phyloP scores from a whole-genome alignment of 1,140 invertebrate species.

The Scaptomyza graminum region DNA sequence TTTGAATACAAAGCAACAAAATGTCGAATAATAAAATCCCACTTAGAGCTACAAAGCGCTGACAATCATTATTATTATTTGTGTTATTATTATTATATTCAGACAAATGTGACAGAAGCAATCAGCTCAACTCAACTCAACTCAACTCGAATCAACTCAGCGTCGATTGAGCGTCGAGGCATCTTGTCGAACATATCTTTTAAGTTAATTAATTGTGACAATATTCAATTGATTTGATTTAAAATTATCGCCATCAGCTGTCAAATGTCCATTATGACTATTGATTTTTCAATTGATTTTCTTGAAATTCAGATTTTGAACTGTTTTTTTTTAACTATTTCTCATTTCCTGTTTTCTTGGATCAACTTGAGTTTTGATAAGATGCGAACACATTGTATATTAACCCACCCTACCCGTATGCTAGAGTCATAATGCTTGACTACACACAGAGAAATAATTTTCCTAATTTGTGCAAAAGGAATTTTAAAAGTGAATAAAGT shows the following conservation, averaged over 20 bases:
- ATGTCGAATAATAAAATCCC: slow-evolving; percentile 26
- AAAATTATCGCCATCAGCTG: slow-evolving; percentile 79
- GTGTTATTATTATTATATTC: not conserved
- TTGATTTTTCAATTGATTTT: slow-evolving; percentile 62
- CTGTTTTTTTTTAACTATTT: not conserved
- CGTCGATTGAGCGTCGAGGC: not conserved
- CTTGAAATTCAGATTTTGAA: slow-evolving; percentile 9
- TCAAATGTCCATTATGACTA: slow-evolving; percentile 49
- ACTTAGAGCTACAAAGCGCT: slow-evolving; percentile 14
- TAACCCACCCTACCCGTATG: too few species aligned
- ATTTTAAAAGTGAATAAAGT: too few species aligned
- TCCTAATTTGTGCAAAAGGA: too few species aligned
- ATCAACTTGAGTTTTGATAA: not conserved
- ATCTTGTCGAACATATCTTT: slow-evolving; percentile 49
- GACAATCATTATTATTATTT: slow-evolving; percentile 5
- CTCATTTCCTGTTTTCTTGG: not conserved
- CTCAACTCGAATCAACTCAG: not conserved
- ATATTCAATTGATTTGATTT: slow-evolving; percentile 82
- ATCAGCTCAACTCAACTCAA: not conserved
- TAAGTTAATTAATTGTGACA: slow-evolving; percentile 81
- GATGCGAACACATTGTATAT: not conserved
- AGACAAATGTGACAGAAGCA: slow-evolving; percentile 36
- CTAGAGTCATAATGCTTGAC: too few species aligned
- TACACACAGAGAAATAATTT: too few species aligned
- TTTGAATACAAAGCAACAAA: not conserved